Evolutionary conservation across 2,113 vertebrate genomes (phyloP).

Genomic region (Addax nasomaculatus): DNA sequence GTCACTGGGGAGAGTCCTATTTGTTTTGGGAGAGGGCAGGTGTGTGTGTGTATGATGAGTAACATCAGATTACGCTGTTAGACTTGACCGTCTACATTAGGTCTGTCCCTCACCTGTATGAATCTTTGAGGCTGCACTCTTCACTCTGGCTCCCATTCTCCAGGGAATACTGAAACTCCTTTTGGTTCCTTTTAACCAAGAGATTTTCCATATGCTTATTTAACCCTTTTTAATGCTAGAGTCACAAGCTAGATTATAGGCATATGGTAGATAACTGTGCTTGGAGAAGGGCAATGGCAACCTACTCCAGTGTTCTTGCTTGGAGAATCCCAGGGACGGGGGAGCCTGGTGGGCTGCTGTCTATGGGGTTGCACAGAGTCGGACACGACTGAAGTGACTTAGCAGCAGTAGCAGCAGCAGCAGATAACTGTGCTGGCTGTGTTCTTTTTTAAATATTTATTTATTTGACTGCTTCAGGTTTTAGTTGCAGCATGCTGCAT

Average conservation of each 20-base stretch:
- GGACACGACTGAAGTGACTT: no score
- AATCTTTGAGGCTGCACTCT: neutral
- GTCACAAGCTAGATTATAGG: neutral
- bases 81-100: accelerated
- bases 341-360: no score
- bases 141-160: neutral
- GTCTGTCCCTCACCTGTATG: no score
- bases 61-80: neutral
- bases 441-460: neutral
- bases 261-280: accelerated
- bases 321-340: no score
- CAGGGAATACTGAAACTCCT: neutral
- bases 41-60: neutral
- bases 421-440: neutral
- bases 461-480: neutral
- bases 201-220: neutral
- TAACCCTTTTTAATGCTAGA: neutral
- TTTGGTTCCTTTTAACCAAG: neutral
- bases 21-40: neutral
- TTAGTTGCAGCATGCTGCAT: neutral
- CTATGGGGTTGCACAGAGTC: no score
- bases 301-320: no score
- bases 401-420: no score
- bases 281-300: neutral
- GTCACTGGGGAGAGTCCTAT: neutral